phyloP scores from a whole-genome alignment of 2,113 vertebrate species.

The Stigmatopora nigra region DNA sequence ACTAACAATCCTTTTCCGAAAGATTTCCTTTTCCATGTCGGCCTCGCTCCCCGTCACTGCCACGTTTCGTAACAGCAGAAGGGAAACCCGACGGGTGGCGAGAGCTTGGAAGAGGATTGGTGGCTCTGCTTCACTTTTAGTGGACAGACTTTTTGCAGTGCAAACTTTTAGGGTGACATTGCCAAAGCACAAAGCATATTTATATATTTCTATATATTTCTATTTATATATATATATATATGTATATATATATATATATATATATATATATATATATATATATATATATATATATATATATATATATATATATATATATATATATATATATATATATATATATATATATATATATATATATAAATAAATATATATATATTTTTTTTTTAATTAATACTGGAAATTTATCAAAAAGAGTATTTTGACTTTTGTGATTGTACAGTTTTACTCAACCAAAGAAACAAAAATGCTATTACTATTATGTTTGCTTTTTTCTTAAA shows the following conservation, averaged over 20 bases:
- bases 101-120: not conserved
- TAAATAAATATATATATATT: not conserved
- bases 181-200: not conserved
- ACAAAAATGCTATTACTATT: no score
- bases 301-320: no score
- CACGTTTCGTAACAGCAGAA: slow-evolving; percentile 42
- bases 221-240: no score
- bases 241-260: no score
- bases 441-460: no score
- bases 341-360: no score
- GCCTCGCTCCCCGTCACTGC: slow-evolving; percentile 40
- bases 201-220: no score
- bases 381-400: not conserved
- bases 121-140: slow-evolving; percentile 4
- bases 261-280: no score
- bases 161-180: not conserved
- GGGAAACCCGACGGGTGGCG: slow-evolving; percentile 25
- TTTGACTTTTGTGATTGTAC: no score
- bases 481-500: no score
- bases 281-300: no score
- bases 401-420: not conserved
- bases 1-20: slow-evolving; percentile 62
- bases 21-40: slow-evolving; percentile 39
- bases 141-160: slow-evolving; percentile 13
- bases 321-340: no score